Percentiles rank a stretch among this genome's conserved stretches.
These are phyloP conservation scores for Elachura formosa DNA, from an alignment of 2,113 vertebrate genomes.

Conservation along the genomic window DNA sequence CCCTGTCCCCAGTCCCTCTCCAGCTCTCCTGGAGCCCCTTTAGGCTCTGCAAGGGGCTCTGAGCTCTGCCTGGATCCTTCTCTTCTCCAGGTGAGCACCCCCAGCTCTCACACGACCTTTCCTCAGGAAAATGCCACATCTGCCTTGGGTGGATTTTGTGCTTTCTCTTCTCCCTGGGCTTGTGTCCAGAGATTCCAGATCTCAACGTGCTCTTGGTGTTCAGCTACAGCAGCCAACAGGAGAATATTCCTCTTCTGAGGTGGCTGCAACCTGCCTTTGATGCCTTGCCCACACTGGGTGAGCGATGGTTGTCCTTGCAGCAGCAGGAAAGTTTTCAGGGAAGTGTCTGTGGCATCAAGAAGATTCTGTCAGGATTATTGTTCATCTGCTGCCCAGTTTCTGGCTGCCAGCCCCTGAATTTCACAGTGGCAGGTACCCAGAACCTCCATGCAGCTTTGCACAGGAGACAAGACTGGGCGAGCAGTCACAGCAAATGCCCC, in stretches of 20 bases:
- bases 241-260: neutral
- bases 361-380: neutral
- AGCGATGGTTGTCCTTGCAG: neutral
- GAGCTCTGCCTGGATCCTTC: neutral
- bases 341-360: neutral
- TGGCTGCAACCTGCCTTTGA: neutral
- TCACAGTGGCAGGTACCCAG: neutral
- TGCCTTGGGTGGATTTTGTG: neutral
- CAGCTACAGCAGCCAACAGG: neutral
- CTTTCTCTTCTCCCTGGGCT: neutral
- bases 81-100: accelerated
- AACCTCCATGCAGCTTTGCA: neutral
- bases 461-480: neutral
- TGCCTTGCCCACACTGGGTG: neutral
- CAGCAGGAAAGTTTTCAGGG: neutral
- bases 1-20: neutral
- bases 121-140: neutral
- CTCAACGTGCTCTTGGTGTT: neutral
- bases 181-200: neutral
- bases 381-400: neutral
- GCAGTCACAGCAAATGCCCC: neutral
- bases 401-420: neutral
- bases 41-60: neutral
- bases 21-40: neutral
- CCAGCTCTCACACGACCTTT: neutral